Conservation (phyloP, 2,888 invertebrate species). For the Caenorhabditis drosophilae region DNA sequence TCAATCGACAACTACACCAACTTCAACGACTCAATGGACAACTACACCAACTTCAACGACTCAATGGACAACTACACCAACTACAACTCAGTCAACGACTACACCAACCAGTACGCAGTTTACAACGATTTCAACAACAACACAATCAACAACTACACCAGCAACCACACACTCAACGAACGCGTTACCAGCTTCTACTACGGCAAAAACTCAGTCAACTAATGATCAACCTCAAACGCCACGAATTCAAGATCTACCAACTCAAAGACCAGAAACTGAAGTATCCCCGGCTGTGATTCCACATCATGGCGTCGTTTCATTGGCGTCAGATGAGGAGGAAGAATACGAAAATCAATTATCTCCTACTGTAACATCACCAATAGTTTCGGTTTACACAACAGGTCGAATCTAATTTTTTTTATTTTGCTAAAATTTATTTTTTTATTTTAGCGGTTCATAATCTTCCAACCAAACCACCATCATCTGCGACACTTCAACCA, state of each 20-base stretch:
- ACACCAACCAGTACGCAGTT: background rate
- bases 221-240: conserved; percentile 11
- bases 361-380: conserved; percentile 11
- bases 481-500: conserved; percentile 16
- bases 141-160: conserved; percentile 3
- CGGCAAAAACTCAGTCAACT: conserved; percentile 13
- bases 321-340: conserved; percentile 29
- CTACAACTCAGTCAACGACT: background rate
- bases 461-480: conserved; percentile 25
- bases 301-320: conserved; percentile 21
- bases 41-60: conserved; percentile 3
- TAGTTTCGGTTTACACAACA: conserved; percentile 16
- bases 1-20: conserved; percentile 10
- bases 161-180: conserved; percentile 11
- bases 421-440: background rate
- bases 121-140: background rate
- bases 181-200: conserved; percentile 8
- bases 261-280: conserved; percentile 13
- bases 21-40: conserved; percentile 3
- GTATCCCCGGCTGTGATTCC: conserved; percentile 19
- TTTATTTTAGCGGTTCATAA: conserved; percentile 18
- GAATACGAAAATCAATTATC: conserved; percentile 7
- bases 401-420: conserved; percentile 7
- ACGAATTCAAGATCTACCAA: conserved; percentile 12
- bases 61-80: background rate